These are phyloP conservation scores for Megalonaias nervosa DNA, from an alignment of 1,140 invertebrate species.

Conservation along the genomic window DNA sequence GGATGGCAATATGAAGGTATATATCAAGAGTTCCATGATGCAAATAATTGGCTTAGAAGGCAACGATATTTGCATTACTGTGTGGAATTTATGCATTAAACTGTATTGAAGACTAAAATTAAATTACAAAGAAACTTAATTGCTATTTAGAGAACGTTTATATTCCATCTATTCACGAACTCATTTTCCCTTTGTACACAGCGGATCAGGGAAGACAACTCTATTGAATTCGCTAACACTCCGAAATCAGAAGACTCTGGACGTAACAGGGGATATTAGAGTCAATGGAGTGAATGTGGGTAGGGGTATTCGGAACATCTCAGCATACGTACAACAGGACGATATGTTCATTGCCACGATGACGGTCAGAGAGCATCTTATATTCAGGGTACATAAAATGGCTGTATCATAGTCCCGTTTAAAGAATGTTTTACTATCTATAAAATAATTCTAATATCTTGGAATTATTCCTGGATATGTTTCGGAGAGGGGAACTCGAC, in stretches of 20 bases:
- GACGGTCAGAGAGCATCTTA: conserved; percentile 75
- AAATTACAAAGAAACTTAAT: too few relatives aligned
- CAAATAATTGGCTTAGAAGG: too few relatives aligned
- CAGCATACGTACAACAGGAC: conserved; percentile 95
- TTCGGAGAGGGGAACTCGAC: too few relatives aligned
- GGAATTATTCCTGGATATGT: too few relatives aligned
- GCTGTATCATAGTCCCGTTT: neutral
- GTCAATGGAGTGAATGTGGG: conserved; percentile 68
- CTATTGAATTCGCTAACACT: conserved; percentile 92
- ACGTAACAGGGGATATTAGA: conserved; percentile 79
- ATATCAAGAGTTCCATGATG: too few relatives aligned
- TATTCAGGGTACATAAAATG: conserved; percentile 70
- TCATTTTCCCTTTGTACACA: conserved; percentile 65
- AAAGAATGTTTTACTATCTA: too few relatives aligned
- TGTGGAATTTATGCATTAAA: too few relatives aligned
- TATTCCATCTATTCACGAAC: neutral
- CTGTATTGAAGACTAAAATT: too few relatives aligned
- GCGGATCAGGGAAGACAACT: conserved; percentile 96
- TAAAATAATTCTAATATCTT: too few relatives aligned
- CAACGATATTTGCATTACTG: too few relatives aligned
- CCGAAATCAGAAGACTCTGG: conserved; percentile 80
- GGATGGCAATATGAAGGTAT: too few relatives aligned
- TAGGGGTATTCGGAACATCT: conserved; percentile 78
- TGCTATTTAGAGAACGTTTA: too few relatives aligned
- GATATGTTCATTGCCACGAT: conserved; percentile 75